These are phyloP conservation scores for Cepaea hortensis DNA, from an alignment of 2,888 invertebrate genomes.

Conservation along the genomic window DNA sequence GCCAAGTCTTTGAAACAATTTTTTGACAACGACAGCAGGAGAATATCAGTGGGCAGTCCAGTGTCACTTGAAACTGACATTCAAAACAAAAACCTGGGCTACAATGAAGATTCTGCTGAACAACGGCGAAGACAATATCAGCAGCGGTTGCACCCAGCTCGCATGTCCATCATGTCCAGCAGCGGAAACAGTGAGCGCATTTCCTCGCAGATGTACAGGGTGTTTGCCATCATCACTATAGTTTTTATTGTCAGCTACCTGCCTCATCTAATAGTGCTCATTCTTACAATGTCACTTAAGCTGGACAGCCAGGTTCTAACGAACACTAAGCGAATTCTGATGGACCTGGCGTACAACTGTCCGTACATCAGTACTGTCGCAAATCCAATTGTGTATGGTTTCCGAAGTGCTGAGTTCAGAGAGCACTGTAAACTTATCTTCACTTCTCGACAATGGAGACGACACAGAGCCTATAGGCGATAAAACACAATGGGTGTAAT, in stretches of 20 bases:
- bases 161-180: background rate
- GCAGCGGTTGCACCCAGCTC: background rate
- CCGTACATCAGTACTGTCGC: constrained; percentile 50
- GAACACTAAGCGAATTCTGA: constrained; percentile 16
- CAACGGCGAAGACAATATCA: background rate
- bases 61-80: background rate
- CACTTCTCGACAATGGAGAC: constrained; percentile 7
- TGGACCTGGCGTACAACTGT: constrained; percentile 51
- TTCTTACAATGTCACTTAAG: constrained; percentile 30
- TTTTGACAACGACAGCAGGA: constrained; percentile 31
- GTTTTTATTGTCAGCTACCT: constrained; percentile 51
- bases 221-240: constrained; percentile 47
- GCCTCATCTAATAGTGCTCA: constrained; percentile 50
- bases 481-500: background rate
- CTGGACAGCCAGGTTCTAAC: constrained; percentile 33
- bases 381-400: constrained; percentile 52
- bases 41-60: constrained; percentile 2
- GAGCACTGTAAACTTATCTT: constrained; percentile 40
- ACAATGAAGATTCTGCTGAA: constrained; percentile 9
- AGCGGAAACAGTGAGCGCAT: constrained; percentile 15
- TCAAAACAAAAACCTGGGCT: background rate
- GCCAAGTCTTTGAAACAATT: constrained; percentile 34
- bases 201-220: constrained; percentile 47
- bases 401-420: constrained; percentile 48
- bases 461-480: constrained; percentile 12